A percentile compares a stretch with the other conserved stretches of the same genome.
Evolutionary conservation across 2,888 invertebrate genomes (phyloP).

Genomic region (Gerris lacustris): DNA sequence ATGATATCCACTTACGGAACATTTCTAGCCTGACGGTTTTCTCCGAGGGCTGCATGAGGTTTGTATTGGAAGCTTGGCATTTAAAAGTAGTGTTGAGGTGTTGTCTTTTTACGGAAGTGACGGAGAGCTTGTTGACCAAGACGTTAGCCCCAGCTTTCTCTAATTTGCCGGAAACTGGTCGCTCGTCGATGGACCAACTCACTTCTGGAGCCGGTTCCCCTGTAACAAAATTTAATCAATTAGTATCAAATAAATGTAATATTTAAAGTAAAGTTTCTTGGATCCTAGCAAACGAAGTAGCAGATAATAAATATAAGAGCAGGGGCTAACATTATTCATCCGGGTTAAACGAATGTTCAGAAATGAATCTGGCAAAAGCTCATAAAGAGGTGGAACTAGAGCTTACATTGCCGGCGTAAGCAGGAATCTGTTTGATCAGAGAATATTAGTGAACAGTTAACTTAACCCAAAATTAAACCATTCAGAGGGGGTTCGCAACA

Average conservation of each 20-base stretch:
- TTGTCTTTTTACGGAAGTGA: constrained; percentile 57
- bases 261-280: neutral
- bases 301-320: too few species aligned
- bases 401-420: too few species aligned
- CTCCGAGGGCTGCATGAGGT: constrained; percentile 70
- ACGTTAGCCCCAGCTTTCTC: constrained; percentile 59
- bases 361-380: too few species aligned
- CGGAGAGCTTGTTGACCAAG: constrained; percentile 64
- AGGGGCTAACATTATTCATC: too few species aligned
- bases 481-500: too few species aligned
- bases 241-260: neutral
- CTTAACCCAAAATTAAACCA: too few species aligned
- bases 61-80: constrained; percentile 77
- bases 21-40: constrained; percentile 71
- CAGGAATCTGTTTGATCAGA: too few species aligned
- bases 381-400: too few species aligned
- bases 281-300: too few species aligned
- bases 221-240: constrained; percentile 36
- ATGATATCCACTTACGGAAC: constrained; percentile 52
- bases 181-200: constrained; percentile 66
- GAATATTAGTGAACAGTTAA: too few species aligned
- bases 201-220: constrained; percentile 75
- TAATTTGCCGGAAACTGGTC: constrained; percentile 56
- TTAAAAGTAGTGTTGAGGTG: constrained; percentile 76
- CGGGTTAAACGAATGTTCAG: too few species aligned